These are phyloP conservation scores for Coptotermes formosanus DNA, from an alignment of 1,140 invertebrate genomes.

Conservation along the genomic window DNA sequence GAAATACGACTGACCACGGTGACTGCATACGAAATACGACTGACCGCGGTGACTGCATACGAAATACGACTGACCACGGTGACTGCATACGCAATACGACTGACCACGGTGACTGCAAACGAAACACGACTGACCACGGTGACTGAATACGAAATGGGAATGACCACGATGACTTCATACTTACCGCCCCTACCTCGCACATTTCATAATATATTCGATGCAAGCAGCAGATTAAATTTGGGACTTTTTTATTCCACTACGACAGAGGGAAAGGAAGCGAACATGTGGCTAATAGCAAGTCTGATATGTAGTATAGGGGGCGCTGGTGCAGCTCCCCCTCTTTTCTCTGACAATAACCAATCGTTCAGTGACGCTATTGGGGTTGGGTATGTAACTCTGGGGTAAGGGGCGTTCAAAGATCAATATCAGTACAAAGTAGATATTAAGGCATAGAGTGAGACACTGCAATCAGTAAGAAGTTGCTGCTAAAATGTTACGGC, in stretches of 20 bases:
- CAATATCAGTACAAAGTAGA: neutral
- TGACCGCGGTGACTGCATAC: no score
- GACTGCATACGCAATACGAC: no score
- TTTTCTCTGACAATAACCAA: neutral
- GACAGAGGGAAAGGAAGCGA: conserved; percentile 31
- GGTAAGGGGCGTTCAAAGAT: neutral
- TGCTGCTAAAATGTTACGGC: neutral
- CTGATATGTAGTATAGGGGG: neutral
- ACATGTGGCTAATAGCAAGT: conserved; percentile 12
- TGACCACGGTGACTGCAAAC: no score
- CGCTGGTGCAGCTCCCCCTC: neutral
- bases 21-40: no score
- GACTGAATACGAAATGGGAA: no score
- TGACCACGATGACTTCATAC: no score
- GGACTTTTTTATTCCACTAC: conserved; percentile 42
- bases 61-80: no score
- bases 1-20: no score
- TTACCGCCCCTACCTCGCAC: no score
- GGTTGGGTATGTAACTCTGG: neutral
- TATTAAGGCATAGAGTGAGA: neutral
- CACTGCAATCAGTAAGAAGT: neutral
- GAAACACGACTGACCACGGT: no score
- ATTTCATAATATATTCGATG: no score
- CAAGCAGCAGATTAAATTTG: no score
- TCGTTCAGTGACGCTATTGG: conserved; percentile 14